phyloP scores from a whole-genome alignment of 2,113 vertebrate genomes.

The Plestiodon gilberti region DNA sequence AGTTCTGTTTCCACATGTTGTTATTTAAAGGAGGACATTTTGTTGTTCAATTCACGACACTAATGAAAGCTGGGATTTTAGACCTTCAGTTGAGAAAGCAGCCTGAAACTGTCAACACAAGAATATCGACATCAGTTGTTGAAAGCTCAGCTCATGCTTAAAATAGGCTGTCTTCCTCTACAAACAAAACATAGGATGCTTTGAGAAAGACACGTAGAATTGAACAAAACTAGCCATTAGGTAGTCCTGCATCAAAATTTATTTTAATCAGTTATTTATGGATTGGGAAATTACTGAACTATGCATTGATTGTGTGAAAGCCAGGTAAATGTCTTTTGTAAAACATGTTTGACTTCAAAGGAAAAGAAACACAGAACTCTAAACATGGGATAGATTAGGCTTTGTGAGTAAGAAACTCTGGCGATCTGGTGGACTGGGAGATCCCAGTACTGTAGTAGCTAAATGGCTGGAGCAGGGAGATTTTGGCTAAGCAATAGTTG shows the following conservation, averaged over 20 bases:
- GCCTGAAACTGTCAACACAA: background rate
- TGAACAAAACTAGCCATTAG: background rate
- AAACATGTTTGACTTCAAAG: background rate
- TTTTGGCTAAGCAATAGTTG: background rate
- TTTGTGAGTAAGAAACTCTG: background rate
- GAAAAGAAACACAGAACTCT: background rate
- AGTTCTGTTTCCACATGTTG: conserved; percentile 12
- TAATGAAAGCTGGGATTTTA: background rate
- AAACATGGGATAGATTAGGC: background rate
- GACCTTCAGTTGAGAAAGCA: background rate
- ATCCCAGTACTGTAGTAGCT: background rate
- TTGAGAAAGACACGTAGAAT: background rate
- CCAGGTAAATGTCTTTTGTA: background rate
- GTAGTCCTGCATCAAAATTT: background rate
- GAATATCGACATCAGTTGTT: background rate
- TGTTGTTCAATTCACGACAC: background rate
- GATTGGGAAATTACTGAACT: background rate
- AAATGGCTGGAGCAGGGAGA: background rate
- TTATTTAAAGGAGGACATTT: conserved; percentile 19
- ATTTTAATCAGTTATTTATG: background rate
- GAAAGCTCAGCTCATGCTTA: background rate
- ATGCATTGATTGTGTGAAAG: background rate
- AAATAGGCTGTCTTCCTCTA: background rate
- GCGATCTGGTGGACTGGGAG: too few species aligned
- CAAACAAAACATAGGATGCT: conserved; percentile 1